Base-by-base conservation (phyloP, 2,797 vertebrate genomes). In the Glyptemys insculpta region DNA sequence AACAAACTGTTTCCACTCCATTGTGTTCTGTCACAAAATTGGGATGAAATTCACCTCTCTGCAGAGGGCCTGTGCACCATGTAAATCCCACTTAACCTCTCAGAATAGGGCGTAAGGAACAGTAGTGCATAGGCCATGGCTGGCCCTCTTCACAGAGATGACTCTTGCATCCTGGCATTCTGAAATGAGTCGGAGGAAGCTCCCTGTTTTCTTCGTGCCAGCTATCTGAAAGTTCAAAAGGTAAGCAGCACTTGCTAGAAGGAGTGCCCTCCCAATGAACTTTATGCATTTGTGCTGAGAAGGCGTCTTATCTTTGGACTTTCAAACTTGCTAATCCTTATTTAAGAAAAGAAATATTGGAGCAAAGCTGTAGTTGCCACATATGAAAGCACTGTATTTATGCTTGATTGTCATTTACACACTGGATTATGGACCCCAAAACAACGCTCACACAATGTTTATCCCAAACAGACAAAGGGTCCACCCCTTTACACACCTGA, bases 291-390 rank as follows among this genome's bases (percentile, higher is more conserved):
- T 95, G 91, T 95, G 85, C 96, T 94, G 86, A 83, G 90, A 96
- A 92, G 44, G 57, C 83, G 90, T 87, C 97, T 98, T 98, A 98
- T 98, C 97, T 91, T 88, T 97, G 97, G 97, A 98, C 98, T 98
- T 98, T 98, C 96, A 98, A 92, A 97, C 96, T 62, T 76, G 81
- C 34, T 18, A 83, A 93, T 86, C 94, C 96, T 97, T 95, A 86
- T 49, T 78, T 78, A 78, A 49, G 74, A 18, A 86, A 92, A 96
- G 92, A 89, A 95, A 79, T 88, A 83, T 8, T 87, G 76, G 53
- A 89, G 53, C 37, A 81, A 95, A 96, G 87, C 88, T 79, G 59
- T 52, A 89, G 80, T 85, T 95, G 82, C 14, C 82, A 83, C 6
- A 79, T 65, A 87, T 88, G 89, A 82, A 94, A 93, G 27, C 21